Evolutionary conservation across 1,140 invertebrate genomes (phyloP).

Genomic region (Homarus americanus): DNA sequence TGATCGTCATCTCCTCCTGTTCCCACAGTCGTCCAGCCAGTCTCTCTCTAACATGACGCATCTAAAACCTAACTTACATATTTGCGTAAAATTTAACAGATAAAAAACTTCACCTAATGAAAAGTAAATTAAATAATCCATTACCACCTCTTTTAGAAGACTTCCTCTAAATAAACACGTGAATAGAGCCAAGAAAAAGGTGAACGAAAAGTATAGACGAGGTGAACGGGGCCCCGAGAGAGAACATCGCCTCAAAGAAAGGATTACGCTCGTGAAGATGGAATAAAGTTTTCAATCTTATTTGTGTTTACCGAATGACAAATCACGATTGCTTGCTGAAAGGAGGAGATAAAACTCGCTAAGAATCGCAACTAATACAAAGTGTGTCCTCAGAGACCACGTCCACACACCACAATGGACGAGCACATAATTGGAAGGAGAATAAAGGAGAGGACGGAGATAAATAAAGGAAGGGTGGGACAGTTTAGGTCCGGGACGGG

Average conservation of each 20-base stretch:
- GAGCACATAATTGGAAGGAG: conserved; percentile 54
- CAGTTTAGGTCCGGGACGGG: conserved; percentile 20
- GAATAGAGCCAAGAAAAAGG: not conserved
- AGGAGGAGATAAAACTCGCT: conserved; percentile 38
- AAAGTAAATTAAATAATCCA: too few relatives aligned
- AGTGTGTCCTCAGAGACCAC: not conserved
- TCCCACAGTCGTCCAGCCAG: not conserved
- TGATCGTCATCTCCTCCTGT: not conserved
- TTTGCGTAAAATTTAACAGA: too few relatives aligned
- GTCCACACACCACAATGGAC: conserved; percentile 23
- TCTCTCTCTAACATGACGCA: not conserved
- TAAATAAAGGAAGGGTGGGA: conserved; percentile 52
- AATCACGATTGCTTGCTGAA: conserved; percentile 56
- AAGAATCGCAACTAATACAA: conserved; percentile 44
- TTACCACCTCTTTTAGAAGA: too few relatives aligned
- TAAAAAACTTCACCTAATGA: too few relatives aligned
- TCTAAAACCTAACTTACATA: not conserved
- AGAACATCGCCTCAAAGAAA: conserved; percentile 23
- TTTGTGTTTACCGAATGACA: conserved; percentile 70
- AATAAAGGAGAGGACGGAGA: conserved; percentile 28
- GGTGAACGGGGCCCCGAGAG: not conserved
- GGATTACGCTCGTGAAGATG: conserved; percentile 68
- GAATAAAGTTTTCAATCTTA: conserved; percentile 60
- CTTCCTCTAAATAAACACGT: too few relatives aligned
- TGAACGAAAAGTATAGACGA: conserved; percentile 47